Evolutionary conservation across 2,888 invertebrate genomes (phyloP).

Genomic region (Tetranychus piercei): DNA sequence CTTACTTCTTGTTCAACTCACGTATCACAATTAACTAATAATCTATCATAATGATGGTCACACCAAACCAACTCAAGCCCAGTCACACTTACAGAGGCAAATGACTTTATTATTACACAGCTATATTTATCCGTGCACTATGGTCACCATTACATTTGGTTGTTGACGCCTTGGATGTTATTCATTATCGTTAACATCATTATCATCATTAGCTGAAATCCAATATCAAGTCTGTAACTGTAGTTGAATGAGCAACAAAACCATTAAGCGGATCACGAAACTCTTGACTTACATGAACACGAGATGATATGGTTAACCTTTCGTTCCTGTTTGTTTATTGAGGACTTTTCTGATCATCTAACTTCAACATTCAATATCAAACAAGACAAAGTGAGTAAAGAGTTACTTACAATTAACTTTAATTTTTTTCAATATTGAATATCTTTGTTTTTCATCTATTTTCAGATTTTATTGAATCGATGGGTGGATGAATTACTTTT

Average conservation of each 20-base stretch:
- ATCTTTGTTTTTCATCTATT: too few species aligned
- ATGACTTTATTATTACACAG: not conserved
- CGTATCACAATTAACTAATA: slow-evolving; percentile 1
- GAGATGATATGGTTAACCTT: not conserved
- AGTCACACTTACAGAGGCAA: not conserved
- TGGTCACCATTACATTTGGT: not conserved
- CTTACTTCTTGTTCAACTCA: not conserved
- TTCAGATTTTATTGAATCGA: too few species aligned
- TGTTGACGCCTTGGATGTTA: not conserved
- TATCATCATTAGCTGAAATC: not conserved
- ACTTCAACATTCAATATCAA: too few species aligned
- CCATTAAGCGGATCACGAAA: too few species aligned
- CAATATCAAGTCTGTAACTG: not conserved
- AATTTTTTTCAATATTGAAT: too few species aligned
- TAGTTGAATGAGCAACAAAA: too few species aligned
- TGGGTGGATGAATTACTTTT: too few species aligned
- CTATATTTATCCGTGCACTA: not conserved
- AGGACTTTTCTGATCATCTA: too few species aligned
- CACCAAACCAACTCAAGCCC: not conserved
- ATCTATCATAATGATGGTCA: not conserved
- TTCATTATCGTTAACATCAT: not conserved
- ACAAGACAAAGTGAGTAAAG: too few species aligned
- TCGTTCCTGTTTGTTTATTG: too few species aligned
- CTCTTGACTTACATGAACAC: not conserved
- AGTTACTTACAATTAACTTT: too few species aligned